phyloP scores from a whole-genome alignment of 2,888 invertebrate species.

The Dermolepida albohirtum region DNA sequence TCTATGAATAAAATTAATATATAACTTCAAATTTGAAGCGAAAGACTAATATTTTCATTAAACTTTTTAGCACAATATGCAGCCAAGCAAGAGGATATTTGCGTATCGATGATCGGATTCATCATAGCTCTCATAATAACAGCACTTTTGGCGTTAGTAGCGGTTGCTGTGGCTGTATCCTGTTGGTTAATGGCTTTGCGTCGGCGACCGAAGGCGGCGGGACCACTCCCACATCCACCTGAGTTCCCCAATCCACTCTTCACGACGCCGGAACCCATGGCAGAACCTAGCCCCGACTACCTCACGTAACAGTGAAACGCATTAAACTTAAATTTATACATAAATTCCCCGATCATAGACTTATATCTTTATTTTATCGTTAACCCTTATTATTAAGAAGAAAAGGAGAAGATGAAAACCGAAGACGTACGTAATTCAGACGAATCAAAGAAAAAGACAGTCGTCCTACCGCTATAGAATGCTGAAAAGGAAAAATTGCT shows the following conservation, averaged over 20 bases:
- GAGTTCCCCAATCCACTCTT: conserved; percentile 96
- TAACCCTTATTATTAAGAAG: conserved; percentile 24
- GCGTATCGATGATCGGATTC: conserved; percentile 93
- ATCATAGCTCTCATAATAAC: conserved; percentile 93
- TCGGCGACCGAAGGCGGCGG: conserved; percentile 86
- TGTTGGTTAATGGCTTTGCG: conserved; percentile 96
- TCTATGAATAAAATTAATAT: too few species aligned
- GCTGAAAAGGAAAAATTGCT: conserved; percentile 9
- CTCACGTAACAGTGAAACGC: conserved; percentile 66
- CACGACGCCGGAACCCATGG: conserved; percentile 82
- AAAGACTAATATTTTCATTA: too few species aligned
- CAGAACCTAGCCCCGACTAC: conserved; percentile 87
- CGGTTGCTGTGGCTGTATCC: conserved; percentile 93
- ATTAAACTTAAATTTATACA: conserved; percentile 15
- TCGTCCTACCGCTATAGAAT: conserved; percentile 3
- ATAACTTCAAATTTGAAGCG: too few species aligned
- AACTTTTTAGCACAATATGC: conserved; percentile 67
- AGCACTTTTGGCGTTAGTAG: conserved; percentile 89
- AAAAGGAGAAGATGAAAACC: conserved; percentile 15
- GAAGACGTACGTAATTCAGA: conserved; percentile 15
- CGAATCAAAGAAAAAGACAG: conserved; percentile 33
- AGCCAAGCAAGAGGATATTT: conserved; percentile 83
- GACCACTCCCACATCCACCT: conserved; percentile 93
- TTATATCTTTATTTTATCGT: conserved; percentile 16
- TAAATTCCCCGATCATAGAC: conserved; percentile 23